Evolutionary conservation across 2,888 invertebrate species (phyloP).

Genomic region (Mechanitis messenoides): DNA sequence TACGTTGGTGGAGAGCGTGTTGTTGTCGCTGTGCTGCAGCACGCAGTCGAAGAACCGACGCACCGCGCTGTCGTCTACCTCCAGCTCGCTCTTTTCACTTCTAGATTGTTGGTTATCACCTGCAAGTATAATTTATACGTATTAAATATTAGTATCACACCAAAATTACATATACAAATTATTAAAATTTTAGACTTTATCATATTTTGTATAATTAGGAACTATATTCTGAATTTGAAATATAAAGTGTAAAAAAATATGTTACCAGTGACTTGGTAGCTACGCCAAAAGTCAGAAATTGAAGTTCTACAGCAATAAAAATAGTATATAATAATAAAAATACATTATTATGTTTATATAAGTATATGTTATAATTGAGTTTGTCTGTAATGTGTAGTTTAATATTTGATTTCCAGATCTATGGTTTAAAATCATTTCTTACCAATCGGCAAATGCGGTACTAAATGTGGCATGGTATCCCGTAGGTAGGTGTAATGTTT

Average conservation of each 20-base stretch:
- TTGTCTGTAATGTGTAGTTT: too few species aligned
- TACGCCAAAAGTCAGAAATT: too few species aligned
- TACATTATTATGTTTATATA: too few species aligned
- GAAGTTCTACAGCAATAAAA: too few species aligned
- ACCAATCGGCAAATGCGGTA: slow-evolving; percentile 83
- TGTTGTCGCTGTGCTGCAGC: slow-evolving; percentile 82
- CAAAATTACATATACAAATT: too few species aligned
- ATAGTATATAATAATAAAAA: too few species aligned
- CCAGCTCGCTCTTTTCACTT: slow-evolving; percentile 51
- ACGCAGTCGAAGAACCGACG: slow-evolving; percentile 85
- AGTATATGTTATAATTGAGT: too few species aligned
- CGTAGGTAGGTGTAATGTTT: slow-evolving; percentile 95
- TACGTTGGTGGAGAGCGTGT: slow-evolving; percentile 77
- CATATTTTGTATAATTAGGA: neutral
- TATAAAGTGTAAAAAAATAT: too few species aligned
- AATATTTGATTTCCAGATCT: too few species aligned
- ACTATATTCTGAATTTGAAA: too few species aligned
- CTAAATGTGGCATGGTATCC: slow-evolving; percentile 93
- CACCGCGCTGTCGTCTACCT: slow-evolving; percentile 77
- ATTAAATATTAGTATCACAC: too few species aligned
- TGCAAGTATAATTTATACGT: slow-evolving; percentile 26
- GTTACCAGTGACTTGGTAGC: too few species aligned
- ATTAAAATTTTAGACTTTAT: neutral
- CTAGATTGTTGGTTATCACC: slow-evolving; percentile 59
- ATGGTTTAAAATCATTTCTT: slow-evolving; percentile 12